phyloP scores from a whole-genome alignment of 2,113 vertebrate genomes.

The Trogon melanurus region DNA sequence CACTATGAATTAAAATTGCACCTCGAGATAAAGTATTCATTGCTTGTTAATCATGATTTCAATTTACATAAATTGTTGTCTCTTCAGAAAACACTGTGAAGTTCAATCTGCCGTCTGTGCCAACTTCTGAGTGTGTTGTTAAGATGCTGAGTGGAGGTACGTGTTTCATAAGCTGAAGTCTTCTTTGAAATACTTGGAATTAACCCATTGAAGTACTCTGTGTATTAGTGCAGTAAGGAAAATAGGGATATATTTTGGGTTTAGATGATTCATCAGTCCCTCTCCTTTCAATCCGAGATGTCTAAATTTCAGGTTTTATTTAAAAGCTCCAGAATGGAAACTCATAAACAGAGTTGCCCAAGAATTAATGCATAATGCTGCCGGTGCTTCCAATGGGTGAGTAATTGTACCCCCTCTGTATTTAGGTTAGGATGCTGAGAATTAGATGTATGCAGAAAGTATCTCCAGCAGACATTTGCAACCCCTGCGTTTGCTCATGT shows the following conservation, averaged over 20 bases:
- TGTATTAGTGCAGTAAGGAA: conserved; percentile 42
- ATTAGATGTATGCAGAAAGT: neutral
- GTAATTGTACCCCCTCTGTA: conserved; percentile 32
- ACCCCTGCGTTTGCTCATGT: neutral
- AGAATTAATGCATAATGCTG: neutral
- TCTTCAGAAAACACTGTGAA: neutral
- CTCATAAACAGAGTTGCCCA: neutral
- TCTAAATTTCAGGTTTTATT: conserved; percentile 10
- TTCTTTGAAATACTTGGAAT: conserved; percentile 62
- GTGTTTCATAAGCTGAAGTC: neutral
- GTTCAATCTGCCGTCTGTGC: neutral
- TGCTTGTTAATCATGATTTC: neutral
- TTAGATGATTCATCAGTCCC: conserved; percentile 21
- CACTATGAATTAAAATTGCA: neutral
- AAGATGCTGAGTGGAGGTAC: neutral
- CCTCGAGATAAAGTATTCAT: neutral
- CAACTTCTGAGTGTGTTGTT: conserved; percentile 5
- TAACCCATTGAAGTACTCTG: conserved; percentile 14
- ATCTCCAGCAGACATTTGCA: neutral
- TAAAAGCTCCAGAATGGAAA: neutral
- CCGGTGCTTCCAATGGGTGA: conserved; percentile 20
- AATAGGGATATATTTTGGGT: conserved; percentile 63
- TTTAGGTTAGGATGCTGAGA: neutral
- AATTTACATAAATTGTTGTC: neutral
- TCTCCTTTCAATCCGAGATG: conserved; percentile 18